Evolutionary conservation across 2,797 vertebrate genomes (phyloP), one percentile per base, ranked within the genome.

Genomic region (Takifugu rubripes): DNA sequence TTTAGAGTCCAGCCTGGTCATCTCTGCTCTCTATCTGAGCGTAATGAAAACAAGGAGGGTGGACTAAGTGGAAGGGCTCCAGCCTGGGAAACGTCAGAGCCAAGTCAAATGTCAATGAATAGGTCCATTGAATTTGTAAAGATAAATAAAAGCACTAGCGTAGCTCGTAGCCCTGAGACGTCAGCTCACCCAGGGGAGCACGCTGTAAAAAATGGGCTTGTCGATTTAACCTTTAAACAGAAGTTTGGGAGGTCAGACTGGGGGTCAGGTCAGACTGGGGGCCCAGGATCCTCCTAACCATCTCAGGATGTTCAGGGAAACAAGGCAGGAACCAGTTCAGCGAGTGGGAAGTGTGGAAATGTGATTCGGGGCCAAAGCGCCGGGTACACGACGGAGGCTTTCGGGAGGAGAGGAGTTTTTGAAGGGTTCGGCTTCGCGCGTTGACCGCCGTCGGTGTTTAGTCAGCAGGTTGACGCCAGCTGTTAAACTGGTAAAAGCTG

Each of bases 61-160:
- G 68, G 26, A 44, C 62, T 66, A 16, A 61, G 56, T 42, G 64
- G 36, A 25, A 50, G 61, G 45, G 66, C 49, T 70, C 11, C 68
- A 64, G 77, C 54, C 10, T 52, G 54, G 61, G 68, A 66, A 21
- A 65, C 65, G 74, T 33, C 77, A 16, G 61, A 61, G 78, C 74
- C 66, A 64, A 81, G 72, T 86, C 74, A 81, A 26, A 81, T 81
- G 83, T 74, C 75, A 76, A 68, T 84, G 83, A 89, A 84, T 87
- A 65, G 66, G 17, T 76, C 84, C 84, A 81, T 89, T 90, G 82
- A 87, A 70, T 53, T 5, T 11, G 44, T 82, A 71, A 79, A 80
- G 84, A 83, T 83, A 83, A 87, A 85, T 84, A 85, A 83, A 67
- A 73, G 61, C 82, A 60, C 77, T 66, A 33, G 31, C 31, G 31